Evolutionary conservation across 2,113 vertebrate species (phyloP).

Genomic region (Acrocephalus kingi): DNA sequence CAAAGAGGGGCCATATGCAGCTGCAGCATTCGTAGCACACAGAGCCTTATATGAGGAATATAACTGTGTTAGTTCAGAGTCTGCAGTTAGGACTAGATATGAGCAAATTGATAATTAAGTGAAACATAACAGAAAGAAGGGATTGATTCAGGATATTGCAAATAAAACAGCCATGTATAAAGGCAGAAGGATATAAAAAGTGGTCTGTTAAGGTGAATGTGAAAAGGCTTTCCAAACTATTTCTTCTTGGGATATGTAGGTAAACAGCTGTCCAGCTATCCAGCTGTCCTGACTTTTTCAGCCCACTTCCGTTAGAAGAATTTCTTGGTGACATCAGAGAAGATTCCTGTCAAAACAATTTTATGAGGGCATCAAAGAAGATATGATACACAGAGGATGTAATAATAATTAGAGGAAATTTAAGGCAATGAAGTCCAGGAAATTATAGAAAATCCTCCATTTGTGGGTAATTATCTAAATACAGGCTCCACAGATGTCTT

Average conservation of each 20-base stretch:
- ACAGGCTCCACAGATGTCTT: not conserved
- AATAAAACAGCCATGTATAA: fast-evolving
- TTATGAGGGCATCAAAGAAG: not conserved
- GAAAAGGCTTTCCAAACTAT: not conserved
- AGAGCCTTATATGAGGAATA: not conserved
- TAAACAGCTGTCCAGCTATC: not conserved
- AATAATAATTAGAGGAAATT: slow-evolving; percentile 15
- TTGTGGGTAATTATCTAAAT: not conserved
- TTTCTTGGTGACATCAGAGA: not conserved
- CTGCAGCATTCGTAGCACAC: not conserved
- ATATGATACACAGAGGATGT: not conserved
- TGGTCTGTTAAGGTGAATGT: not conserved
- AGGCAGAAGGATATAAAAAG: not conserved
- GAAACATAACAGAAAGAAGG: not conserved
- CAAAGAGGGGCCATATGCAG: not conserved
- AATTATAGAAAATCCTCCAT: slow-evolving; percentile 17
- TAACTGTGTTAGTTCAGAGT: not conserved
- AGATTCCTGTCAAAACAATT: not conserved
- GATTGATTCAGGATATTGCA: not conserved
- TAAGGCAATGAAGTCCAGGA: slow-evolving; percentile 23
- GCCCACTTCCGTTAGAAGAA: not conserved
- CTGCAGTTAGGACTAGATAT: not conserved
- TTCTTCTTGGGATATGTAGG: not conserved
- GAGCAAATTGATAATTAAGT: not conserved
- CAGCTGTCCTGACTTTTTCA: not conserved